phyloP scores from a whole-genome alignment of 2,113 vertebrate genomes.

The Tyrannus savana region DNA sequence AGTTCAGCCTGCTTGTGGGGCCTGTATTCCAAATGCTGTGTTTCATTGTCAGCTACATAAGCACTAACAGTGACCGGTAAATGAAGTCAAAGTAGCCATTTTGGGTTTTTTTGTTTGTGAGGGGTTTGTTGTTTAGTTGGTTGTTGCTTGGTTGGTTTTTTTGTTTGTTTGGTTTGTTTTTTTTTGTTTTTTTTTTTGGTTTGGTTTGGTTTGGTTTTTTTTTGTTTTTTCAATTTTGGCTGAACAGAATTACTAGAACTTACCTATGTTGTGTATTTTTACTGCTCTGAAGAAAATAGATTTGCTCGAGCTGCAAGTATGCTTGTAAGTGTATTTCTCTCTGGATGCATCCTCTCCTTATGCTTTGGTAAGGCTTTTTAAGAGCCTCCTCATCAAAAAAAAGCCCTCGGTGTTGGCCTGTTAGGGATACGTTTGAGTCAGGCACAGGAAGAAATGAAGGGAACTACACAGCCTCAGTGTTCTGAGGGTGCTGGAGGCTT shows the following conservation, averaged over 20 bases:
- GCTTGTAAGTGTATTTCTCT: neutral
- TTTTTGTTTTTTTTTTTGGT: neutral
- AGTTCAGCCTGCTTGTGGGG: neutral
- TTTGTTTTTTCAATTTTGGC: neutral
- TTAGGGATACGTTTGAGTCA: neutral
- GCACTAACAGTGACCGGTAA: neutral
- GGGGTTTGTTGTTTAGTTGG: neutral
- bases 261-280: neutral
- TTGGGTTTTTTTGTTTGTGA: neutral
- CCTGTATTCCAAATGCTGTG: neutral
- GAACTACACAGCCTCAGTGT: neutral
- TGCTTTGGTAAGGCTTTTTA: neutral
- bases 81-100: neutral
- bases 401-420: fast-evolving
- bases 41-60: neutral
- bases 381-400: neutral
- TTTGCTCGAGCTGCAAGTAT: neutral
- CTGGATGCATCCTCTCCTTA: neutral
- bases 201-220: neutral
- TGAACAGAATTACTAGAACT: neutral
- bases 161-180: neutral
- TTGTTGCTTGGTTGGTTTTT: neutral
- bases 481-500: neutral
- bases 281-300: neutral
- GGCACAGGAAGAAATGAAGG: neutral